phyloP scores from a whole-genome alignment of 2,797 vertebrate species.

The Carduelis carduelis region DNA sequence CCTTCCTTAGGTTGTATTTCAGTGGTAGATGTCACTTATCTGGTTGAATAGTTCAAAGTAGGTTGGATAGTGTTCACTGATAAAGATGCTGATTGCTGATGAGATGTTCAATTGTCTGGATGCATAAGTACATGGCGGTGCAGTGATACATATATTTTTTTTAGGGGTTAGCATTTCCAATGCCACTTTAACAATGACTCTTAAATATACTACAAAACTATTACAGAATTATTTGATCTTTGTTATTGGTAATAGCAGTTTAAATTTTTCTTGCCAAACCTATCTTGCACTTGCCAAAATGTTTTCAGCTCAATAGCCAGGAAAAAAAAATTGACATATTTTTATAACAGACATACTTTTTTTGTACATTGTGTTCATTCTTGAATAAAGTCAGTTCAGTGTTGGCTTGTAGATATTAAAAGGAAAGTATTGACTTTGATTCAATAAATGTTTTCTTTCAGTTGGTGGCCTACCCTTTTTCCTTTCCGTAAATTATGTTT shows the following conservation, averaged over 20 bases:
- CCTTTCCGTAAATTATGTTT: background rate
- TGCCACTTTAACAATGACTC: constrained; percentile 16
- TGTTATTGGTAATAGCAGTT: constrained; percentile 19
- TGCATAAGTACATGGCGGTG: background rate
- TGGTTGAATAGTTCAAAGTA: background rate
- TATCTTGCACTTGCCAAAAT: constrained; percentile 70
- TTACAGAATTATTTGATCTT: constrained; percentile 32
- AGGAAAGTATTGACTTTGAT: constrained; percentile 81
- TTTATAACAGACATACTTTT: constrained; percentile 82
- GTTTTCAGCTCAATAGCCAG: constrained; percentile 71
- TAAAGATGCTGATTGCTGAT: background rate
- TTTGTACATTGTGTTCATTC: constrained; percentile 84
- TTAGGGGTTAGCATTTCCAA: background rate
- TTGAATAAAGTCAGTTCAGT: constrained; percentile 81
- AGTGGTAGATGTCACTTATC: background rate
- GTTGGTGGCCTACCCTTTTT: constrained; percentile 45
- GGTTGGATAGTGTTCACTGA: background rate
- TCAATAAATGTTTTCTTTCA: constrained; percentile 84
- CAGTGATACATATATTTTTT: background rate
- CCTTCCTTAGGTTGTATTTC: background rate
- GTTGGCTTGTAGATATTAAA: constrained; percentile 85
- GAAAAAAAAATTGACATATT: constrained; percentile 76
- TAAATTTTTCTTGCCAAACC: constrained; percentile 54
- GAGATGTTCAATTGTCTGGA: background rate
- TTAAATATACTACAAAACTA: constrained; percentile 1